Base-by-base conservation (phyloP, 35 echinoderm and acorn worm genomes). In the Stichopus chloronotus region DNA sequence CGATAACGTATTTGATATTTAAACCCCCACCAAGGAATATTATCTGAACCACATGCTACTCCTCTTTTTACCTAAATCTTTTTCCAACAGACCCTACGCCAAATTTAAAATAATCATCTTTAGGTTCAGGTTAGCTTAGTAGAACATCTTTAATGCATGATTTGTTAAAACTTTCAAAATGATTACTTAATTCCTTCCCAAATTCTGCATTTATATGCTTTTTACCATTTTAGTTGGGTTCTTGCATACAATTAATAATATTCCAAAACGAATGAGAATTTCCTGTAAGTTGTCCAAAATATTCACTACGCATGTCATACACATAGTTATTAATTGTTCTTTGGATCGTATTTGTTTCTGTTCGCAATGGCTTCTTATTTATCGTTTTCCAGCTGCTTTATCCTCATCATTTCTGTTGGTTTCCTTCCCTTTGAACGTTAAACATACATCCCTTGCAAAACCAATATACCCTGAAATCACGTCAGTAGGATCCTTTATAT, bases 371-470 rank as follows among this genome's bases (percentile, higher is more conserved):
- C 76, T 20, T 78, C 20, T n/a, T 78, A 0, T 20, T 78, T 78
- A 14, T 78, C 76, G 9, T 78, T 78, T 4, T 78, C 76, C 9
- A 78, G 76, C n/a, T 80, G 78, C 43, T 80, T 80, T 80, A 80
- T 80, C 8, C 11, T 80, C 78, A 80, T 80, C 78, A 80, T 21
- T 25, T 80, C n/a, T 43, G 78, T 25, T 5, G 78, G 22, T 25
- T 4, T 25, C 78, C 12, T 43, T 80, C 23, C 11, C 25, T 21
- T 80, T 52, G 52, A n/a, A 25, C 7, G 23, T 19, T 80, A 80
- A 25, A 25, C 78, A 21, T 21, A 80, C 78, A 80, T 80, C 78
- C 10, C 78, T 25, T 19, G 43, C 23, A 10, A 80, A 80, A 52
- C 52, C 17, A 80, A 80, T 53, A 25, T 81, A 81, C 8, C 78